Percentiles rank a stretch among this genome's conserved stretches.
Conservation (phyloP, 2,888 invertebrate genomes). For the Cheilosia soror region DNA sequence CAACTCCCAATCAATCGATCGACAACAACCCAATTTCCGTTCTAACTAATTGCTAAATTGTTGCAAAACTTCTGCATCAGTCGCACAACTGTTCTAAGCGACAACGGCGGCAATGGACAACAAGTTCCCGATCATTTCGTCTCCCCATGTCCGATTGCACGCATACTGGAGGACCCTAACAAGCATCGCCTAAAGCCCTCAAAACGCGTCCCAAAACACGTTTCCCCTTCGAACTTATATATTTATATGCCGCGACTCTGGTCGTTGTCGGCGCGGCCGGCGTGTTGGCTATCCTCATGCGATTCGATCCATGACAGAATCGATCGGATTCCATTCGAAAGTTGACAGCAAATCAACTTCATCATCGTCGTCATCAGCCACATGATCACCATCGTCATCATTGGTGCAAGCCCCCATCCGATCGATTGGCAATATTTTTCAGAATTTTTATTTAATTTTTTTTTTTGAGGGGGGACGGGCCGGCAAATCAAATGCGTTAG, state of each 20-base stretch:
- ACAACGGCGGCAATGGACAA: slow-evolving; percentile 27
- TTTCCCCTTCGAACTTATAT: slow-evolving; percentile 41
- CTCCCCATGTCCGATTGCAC: slow-evolving; percentile 60
- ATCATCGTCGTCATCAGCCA: slow-evolving; percentile 62
- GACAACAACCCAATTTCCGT: slow-evolving; percentile 54
- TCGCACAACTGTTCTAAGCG: slow-evolving; percentile 27
- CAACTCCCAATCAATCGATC: slow-evolving; percentile 48
- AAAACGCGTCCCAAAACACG: slow-evolving; percentile 73
- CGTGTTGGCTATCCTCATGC: slow-evolving; percentile 61
- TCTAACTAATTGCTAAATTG: slow-evolving; percentile 64
- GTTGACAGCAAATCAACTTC: slow-evolving; percentile 75
- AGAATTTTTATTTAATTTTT: too few species aligned
- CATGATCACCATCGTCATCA: slow-evolving; percentile 61
- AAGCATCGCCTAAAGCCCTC: slow-evolving; percentile 74
- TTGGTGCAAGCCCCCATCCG: slow-evolving; percentile 27
- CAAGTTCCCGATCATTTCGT: slow-evolving; percentile 38
- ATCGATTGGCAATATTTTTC: slow-evolving; percentile 51
- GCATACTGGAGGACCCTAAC: slow-evolving; percentile 61
- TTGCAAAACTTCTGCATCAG: slow-evolving; percentile 44
- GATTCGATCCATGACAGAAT: slow-evolving; percentile 74
- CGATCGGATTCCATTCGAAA: slow-evolving; percentile 74
- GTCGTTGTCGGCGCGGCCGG: slow-evolving; percentile 18
- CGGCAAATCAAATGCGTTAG: slow-evolving; percentile 60
- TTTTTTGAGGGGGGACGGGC: slow-evolving; percentile 28
- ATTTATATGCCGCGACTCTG: neutral